phyloP scores from a whole-genome alignment of 2,113 vertebrate genomes.

The Meriones unguiculatus region DNA sequence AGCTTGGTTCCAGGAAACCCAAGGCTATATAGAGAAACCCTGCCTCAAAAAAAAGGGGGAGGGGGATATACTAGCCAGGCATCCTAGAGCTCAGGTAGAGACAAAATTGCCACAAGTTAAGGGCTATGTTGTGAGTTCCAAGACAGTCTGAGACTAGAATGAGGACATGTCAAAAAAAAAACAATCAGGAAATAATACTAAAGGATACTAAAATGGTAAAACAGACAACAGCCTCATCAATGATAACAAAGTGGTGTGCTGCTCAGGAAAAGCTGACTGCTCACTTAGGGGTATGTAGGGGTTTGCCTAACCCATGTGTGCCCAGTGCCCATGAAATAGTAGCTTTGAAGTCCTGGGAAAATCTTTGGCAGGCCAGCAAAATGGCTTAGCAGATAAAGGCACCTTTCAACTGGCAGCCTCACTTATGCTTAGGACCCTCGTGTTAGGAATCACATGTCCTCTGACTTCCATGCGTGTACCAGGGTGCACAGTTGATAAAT shows the following conservation, averaged over 20 bases:
- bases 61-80: background rate
- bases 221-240: background rate
- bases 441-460: background rate
- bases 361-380: background rate
- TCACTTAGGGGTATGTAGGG: background rate
- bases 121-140: background rate
- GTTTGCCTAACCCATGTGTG: background rate
- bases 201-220: background rate
- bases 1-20: background rate
- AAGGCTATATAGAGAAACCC: too few species aligned
- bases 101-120: too few species aligned
- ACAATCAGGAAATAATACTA: background rate
- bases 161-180: background rate
- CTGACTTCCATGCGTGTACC: background rate
- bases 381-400: background rate
- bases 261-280: background rate
- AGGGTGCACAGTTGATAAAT: background rate
- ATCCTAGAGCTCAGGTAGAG: background rate
- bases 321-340: background rate
- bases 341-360: background rate
- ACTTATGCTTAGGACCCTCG: background rate
- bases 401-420: background rate
- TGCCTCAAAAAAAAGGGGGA: background rate
- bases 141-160: background rate
- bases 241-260: background rate